A percentile compares a stretch with the other conserved stretches of the same genome.
Evolutionary conservation across 2,888 invertebrate genomes (phyloP).

Genomic region (Pammene fasciana): DNA sequence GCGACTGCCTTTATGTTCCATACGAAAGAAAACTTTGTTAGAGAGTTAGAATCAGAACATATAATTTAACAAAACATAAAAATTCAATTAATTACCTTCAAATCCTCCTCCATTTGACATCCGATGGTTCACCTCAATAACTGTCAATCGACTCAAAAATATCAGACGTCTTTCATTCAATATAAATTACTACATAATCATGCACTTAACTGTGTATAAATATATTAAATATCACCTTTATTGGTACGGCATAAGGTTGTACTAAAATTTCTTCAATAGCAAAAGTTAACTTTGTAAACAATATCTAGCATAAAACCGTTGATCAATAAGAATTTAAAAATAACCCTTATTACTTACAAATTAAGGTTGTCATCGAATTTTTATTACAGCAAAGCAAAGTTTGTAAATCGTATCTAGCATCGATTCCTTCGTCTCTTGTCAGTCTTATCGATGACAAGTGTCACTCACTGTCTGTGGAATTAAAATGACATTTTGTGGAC

Average conservation of each 20-base stretch:
- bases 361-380: neutral
- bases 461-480: constrained; percentile 71
- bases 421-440: constrained; percentile 75
- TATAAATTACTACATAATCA: neutral
- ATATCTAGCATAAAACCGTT: constrained; percentile 60
- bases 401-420: constrained; percentile 52
- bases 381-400: constrained; percentile 13
- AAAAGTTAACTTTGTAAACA: constrained; percentile 15
- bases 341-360: too few species aligned
- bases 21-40: too few species aligned
- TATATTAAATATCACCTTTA: neutral
- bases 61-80: too few species aligned
- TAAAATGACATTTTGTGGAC: constrained; percentile 50
- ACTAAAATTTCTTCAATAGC: constrained; percentile 1
- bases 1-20: too few species aligned
- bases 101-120: constrained; percentile 8
- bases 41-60: too few species aligned
- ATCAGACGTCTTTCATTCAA: constrained; percentile 38
- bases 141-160: constrained; percentile 37
- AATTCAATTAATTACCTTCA: neutral
- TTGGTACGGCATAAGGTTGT: neutral
- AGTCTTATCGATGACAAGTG: constrained; percentile 69
- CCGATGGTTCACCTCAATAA: constrained; percentile 34
- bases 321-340: neutral
- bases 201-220: neutral